A percentile compares a stretch with the other conserved stretches of the same genome.
phyloP scores from a whole-genome alignment of 2,888 invertebrate species.

The Neelides folsomi region DNA sequence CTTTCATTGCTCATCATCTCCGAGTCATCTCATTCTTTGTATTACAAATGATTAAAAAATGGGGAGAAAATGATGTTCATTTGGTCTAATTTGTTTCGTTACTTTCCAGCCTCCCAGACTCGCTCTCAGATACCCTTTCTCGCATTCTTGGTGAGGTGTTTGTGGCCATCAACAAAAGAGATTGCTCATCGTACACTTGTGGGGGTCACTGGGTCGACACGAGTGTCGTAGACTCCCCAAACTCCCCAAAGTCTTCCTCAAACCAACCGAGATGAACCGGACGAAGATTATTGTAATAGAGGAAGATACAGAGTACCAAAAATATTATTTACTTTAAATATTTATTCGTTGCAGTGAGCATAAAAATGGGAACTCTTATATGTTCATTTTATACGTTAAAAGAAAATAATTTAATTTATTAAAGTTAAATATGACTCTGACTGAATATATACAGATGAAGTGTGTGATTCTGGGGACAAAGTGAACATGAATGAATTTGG shows the following conservation, averaged over 20 bases:
- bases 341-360: no score
- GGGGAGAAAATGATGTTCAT: no score
- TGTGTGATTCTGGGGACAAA: no score
- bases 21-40: neutral
- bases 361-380: no score
- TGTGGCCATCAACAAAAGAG: conserved; percentile 22
- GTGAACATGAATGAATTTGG: no score
- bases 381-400: no score
- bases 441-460: no score
- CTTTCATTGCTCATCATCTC: conserved; percentile 1
- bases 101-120: conserved; percentile 26
- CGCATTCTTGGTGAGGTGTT: conserved; percentile 25
- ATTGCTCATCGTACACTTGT: conserved; percentile 30
- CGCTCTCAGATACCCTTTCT: conserved; percentile 24
- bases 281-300: no score
- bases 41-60: neutral
- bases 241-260: conserved; percentile 10
- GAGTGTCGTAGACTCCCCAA: conserved; percentile 12
- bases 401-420: no score
- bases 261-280: conserved; percentile 18
- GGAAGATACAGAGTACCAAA: no score
- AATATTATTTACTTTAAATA: no score
- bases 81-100: neutral
- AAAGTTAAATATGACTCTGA: no score
- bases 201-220: conserved; percentile 20